Evolutionary conservation across 1,140 invertebrate genomes (phyloP), one percentile per base, ranked within the genome.

Genomic region (Platorchestia sp.): DNA sequence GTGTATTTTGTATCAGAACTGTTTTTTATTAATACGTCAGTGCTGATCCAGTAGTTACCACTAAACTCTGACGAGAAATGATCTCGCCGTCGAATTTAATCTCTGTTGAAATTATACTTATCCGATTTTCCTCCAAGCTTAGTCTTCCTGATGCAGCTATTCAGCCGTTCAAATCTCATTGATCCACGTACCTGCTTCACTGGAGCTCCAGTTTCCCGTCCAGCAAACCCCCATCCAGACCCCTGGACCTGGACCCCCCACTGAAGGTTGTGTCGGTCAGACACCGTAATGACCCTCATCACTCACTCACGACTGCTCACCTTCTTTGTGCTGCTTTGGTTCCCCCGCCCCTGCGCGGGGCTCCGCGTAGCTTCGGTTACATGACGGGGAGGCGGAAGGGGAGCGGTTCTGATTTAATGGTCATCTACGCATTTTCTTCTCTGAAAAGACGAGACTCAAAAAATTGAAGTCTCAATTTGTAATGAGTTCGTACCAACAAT

Each of bases 271-370:
- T 75, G 59, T 75, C 59, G 59, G 59, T 75, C 59, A 75, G 59
- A 75, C 59, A 75, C 59, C 59, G 59, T 75, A 75, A 75, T 75
- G 59, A 75, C 59, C 59, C 59, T 75, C 59, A 75, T 75, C 59
- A 75, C 27, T 75, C 59, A 75, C 59, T 75, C 59, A 75, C 59
- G 59, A 75, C 59, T 75, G 59, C 27, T 75, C 59, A 75, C 59
- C 59, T 75, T 75, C 59, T 75, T 75, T 75, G 59, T 75, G 59
- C 59, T 75, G 59, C 59, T 75, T 75, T 75, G 14, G 14, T 75
- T 75, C 59, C 59, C 59, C 19, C 59, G 14, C 36, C 14, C 59
- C 36, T 27, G 14, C 59, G 10, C 59, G 59, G 59, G 59, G 59
- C 59, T 36, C 10, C 59, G 59, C 59, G 59, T 36, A 75, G 1